These are phyloP conservation scores for Lucinisca nassula DNA, from an alignment of 2,888 invertebrate genomes.

Conservation along the genomic window DNA sequence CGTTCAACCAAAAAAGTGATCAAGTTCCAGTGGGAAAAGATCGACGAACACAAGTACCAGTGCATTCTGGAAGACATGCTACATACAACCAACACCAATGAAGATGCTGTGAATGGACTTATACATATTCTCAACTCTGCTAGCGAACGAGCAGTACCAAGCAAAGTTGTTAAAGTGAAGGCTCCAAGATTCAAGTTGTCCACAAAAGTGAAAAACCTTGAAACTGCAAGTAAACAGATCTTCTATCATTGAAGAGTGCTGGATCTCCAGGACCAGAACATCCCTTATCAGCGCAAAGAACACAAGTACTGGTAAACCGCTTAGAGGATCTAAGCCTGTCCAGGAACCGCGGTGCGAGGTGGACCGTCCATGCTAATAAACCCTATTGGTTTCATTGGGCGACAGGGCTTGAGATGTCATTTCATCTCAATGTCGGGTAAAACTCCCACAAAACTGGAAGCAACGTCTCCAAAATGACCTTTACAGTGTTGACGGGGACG, in stretches of 20 bases:
- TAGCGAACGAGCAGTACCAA: not conserved
- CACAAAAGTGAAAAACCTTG: not conserved
- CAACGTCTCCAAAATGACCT: too few species aligned
- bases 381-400: too few species aligned
- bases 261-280: not conserved
- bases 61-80: not conserved
- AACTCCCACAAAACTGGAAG: too few species aligned
- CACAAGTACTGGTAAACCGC: too few species aligned
- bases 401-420: too few species aligned
- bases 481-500: too few species aligned
- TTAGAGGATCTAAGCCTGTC: too few species aligned
- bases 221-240: not conserved
- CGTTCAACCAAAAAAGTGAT: not conserved
- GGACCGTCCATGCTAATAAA: too few species aligned
- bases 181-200: not conserved
- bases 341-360: too few species aligned
- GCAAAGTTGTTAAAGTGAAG: not conserved
- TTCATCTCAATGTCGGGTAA: too few species aligned
- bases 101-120: not conserved
- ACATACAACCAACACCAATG: not conserved
- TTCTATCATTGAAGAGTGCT: not conserved
- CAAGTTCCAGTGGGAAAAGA: not conserved
- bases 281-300: not conserved
- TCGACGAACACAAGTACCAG: not conserved
- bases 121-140: not conserved